Evolutionary conservation across 2,113 vertebrate species (phyloP), one percentile per base, ranked within the genome.

Genomic region (Ailurus styani): DNA sequence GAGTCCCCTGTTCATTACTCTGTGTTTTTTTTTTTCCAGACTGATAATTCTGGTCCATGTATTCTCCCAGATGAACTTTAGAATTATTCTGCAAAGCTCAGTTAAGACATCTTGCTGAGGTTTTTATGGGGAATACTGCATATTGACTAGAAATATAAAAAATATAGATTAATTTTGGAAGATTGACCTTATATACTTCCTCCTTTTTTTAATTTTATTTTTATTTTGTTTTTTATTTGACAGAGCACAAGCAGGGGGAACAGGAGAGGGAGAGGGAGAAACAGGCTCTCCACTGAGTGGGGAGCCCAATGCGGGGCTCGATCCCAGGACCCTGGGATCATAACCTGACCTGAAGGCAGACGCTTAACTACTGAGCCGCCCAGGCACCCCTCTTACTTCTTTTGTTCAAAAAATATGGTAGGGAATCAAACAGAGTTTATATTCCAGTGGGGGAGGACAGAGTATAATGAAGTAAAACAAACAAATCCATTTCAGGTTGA

Each of bases 81-180:
- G 45, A 73, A 60, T 86, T 34, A 31, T 93, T 96, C 87, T 87
- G 18, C 93, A 75, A 73, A 29, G 47, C 79, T 96, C 47, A 73
- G 68, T 92, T 92, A 83, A 79, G 27, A 89, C 81, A 37, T 91
- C 45, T 95, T 90, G 54, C 2, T 93, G 57, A 84, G 45, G 6
- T 93, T 81, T 96, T 91, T 91, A 73, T 66, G 90, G 45, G 34
- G 14, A 87, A 79, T 88, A 27, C 40, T 94, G 62, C 75, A 45
- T 88, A 62, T 60, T 81, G 31, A 91, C 47, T 95, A 60, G 66
- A 57, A 83, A 64, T 95, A 86, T 50, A 68, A 42, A 91, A 50
- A 93, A 75, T 70, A 60, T 70, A 77, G 82, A 15, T 93, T 96
- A 94, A 73, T 87, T 94, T 92, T 86, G 13, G 75, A 77, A 92